These are phyloP conservation scores for Ennomos quercinarius DNA, from an alignment of 2,888 invertebrate species.

Conservation along the genomic window DNA sequence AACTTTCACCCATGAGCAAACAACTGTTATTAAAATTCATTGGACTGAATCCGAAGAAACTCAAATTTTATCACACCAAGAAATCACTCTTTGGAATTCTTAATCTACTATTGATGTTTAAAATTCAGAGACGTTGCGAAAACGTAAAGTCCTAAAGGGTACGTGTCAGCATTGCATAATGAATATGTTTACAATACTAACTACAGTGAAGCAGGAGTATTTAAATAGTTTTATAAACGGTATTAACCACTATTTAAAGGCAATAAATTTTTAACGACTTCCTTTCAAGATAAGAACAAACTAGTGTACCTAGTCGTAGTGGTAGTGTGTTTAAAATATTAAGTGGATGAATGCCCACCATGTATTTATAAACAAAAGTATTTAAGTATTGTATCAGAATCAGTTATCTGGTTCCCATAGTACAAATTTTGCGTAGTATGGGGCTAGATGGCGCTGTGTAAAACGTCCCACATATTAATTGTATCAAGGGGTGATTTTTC, in stretches of 20 bases:
- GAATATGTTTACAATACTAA: too few species aligned
- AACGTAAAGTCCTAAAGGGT: constrained; percentile 15
- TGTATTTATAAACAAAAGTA: too few species aligned
- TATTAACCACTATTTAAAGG: constrained; percentile 22
- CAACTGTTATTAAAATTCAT: not conserved
- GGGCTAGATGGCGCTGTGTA: too few species aligned
- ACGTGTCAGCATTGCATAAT: constrained; percentile 15
- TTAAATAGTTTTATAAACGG: constrained; percentile 4
- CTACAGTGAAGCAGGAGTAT: not conserved
- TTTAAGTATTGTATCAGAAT: too few species aligned
- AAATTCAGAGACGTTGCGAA: constrained; percentile 14
- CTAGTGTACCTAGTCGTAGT: too few species aligned
- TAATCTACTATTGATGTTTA: constrained; percentile 12
- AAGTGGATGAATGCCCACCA: not conserved
- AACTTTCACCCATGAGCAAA: not conserved
- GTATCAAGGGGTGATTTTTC: too few species aligned
- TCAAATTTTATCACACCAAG: constrained; percentile 1
- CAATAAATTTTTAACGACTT: constrained; percentile 28
- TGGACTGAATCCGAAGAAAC: constrained; percentile 12
- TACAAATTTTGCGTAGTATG: too few species aligned
- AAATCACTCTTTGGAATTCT: constrained; percentile 7
- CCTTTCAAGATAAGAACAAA: constrained; percentile 24
- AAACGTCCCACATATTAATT: too few species aligned
- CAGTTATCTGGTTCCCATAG: too few species aligned
- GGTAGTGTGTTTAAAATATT: not conserved